phyloP scores from a whole-genome alignment of 1,140 invertebrate genomes.

The Eubasilissa regina region DNA sequence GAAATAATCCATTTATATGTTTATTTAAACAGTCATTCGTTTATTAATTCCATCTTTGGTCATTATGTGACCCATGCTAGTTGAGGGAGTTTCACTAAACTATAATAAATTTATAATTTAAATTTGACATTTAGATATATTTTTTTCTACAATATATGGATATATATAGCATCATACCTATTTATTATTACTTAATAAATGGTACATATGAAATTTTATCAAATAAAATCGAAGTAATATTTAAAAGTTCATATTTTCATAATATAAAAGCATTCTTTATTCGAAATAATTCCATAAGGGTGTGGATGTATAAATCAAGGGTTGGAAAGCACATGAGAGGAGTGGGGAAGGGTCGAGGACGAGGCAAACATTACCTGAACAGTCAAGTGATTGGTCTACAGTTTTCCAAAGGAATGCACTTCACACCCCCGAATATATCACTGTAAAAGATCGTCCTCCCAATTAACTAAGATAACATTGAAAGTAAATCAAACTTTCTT shows the following conservation, averaged over 20 bases:
- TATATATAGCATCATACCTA: no score
- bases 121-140: no score
- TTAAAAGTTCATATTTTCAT: slow-evolving; percentile 1
- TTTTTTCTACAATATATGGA: no score
- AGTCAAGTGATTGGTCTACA: slow-evolving; percentile 1
- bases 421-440: slow-evolving; percentile 28
- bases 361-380: slow-evolving; percentile 27
- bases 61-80: no score
- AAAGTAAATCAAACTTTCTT: no score
- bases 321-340: neutral
- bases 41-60: no score
- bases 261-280: slow-evolving; percentile 33
- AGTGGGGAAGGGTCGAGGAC: neutral
- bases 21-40: no score
- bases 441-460: neutral
- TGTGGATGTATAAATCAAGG: neutral
- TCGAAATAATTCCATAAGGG: slow-evolving; percentile 33
- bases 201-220: neutral
- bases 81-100: no score
- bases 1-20: no score
- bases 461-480: neutral
- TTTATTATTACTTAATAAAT: neutral
- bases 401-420: slow-evolving; percentile 35
- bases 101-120: no score
- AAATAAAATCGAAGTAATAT: neutral